These are phyloP conservation scores for Sapayoa aenigma DNA, from an alignment of 2,113 vertebrate genomes.

Conservation along the genomic window DNA sequence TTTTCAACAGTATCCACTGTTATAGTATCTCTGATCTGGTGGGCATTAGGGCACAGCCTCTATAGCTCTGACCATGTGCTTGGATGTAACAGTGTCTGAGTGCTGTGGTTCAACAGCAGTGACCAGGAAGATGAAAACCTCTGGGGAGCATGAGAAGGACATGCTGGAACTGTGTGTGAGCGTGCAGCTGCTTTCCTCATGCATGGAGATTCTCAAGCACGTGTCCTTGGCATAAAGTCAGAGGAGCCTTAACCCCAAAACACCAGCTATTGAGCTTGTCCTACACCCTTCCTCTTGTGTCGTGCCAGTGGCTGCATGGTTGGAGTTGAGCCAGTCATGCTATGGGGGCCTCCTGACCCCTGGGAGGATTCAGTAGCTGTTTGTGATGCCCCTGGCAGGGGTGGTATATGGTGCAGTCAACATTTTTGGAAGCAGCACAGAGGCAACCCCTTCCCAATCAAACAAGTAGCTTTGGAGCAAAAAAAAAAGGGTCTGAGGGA, in stretches of 20 bases:
- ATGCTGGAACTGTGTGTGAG: not conserved
- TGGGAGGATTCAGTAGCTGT: accelerated
- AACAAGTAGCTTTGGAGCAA: not conserved
- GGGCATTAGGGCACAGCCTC: not conserved
- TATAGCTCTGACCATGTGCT: not conserved
- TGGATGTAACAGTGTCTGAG: accelerated
- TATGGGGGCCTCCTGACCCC: not conserved
- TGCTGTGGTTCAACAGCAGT: not conserved
- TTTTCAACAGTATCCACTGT: not conserved
- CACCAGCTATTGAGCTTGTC: not conserved
- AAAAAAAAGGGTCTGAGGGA: not conserved
- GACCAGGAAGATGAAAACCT: accelerated
- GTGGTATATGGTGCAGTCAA: not conserved
- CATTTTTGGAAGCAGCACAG: not conserved
- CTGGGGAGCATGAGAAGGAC: not conserved
- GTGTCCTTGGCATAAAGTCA: not conserved
- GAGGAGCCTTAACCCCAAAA: not conserved
- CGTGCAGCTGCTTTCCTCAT: not conserved
- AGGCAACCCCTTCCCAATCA: not conserved
- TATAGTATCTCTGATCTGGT: not conserved
- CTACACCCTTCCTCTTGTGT: not conserved
- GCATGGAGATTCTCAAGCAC: not conserved
- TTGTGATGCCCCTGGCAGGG: not conserved
- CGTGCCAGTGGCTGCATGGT: accelerated
- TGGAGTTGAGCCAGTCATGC: not conserved